phyloP scores from a whole-genome alignment of 2,797 vertebrate genomes.

The Luscinia luscinia region DNA sequence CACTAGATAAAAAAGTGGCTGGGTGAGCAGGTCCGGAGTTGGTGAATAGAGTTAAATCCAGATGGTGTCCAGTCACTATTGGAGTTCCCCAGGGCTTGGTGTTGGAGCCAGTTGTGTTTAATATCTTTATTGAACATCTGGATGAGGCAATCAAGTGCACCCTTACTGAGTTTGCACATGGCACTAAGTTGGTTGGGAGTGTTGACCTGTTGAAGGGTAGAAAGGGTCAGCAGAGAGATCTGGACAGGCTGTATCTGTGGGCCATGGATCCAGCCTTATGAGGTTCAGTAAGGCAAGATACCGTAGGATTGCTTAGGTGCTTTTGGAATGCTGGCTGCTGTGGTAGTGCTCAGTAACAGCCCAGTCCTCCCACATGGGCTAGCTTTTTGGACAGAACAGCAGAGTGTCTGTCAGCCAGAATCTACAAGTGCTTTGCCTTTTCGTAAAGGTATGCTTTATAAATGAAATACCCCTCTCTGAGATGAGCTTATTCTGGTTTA shows the following conservation, averaged over 20 bases:
- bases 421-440: background rate
- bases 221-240: background rate
- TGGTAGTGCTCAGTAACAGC: background rate
- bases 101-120: background rate
- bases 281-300: background rate
- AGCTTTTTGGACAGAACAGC: background rate
- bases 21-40: fast-evolving
- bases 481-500: background rate
- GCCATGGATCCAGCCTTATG: background rate
- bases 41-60: background rate
- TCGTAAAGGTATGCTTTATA: background rate
- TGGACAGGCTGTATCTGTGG: background rate
- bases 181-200: background rate
- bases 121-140: background rate
- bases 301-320: background rate
- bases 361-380: background rate
- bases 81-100: background rate
- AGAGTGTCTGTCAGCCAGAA: background rate
- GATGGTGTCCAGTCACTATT: background rate
- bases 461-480: background rate
- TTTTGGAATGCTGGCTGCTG: background rate
- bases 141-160: background rate
- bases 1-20: background rate
- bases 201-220: background rate
- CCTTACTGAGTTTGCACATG: background rate